Percentiles rank a stretch among this genome's conserved stretches.
These are phyloP conservation scores for Onychostoma macrolepis DNA, from an alignment of 2,113 vertebrate species.

Conservation along the genomic window DNA sequence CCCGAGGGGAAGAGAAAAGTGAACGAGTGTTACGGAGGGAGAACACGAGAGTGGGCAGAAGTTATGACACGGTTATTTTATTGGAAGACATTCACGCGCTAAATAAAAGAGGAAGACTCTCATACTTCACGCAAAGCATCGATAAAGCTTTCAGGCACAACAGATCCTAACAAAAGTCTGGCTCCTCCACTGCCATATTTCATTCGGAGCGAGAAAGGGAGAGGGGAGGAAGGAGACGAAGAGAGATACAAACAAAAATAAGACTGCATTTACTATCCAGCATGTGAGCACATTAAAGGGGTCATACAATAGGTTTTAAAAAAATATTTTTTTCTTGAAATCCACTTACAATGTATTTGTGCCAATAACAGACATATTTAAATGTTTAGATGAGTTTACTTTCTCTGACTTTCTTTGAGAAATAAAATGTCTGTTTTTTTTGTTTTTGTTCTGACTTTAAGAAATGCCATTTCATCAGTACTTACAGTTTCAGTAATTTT, in stretches of 20 bases:
- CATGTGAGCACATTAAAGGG: not conserved
- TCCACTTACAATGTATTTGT: not conserved
- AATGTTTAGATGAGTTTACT: too few relatives aligned
- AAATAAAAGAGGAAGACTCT: slow-evolving; percentile 55
- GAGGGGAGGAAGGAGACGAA: not conserved
- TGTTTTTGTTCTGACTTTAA: too few relatives aligned
- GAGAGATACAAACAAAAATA: slow-evolving; percentile 15
- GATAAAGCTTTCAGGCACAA: slow-evolving; percentile 53
- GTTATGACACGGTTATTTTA: slow-evolving; percentile 57
- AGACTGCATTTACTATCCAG: not conserved
- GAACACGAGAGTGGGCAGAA: slow-evolving; percentile 10
- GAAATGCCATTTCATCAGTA: too few relatives aligned
- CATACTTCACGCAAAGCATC: slow-evolving; percentile 52
- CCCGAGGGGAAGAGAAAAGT: slow-evolving; percentile 48
- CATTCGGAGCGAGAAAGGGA: slow-evolving; percentile 28
- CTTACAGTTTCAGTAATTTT: too few relatives aligned
- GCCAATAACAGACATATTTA: not conserved
- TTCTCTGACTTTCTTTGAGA: not conserved
- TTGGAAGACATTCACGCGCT: slow-evolving; percentile 60
- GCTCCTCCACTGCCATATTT: slow-evolving; percentile 42
- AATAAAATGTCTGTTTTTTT: not conserved
- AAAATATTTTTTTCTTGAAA: not conserved
- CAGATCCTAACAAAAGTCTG: slow-evolving; percentile 51
- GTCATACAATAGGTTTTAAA: not conserved
- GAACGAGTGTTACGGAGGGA: slow-evolving; percentile 17